Conservation (phyloP, 2,113 vertebrate genomes). For the Nettapus auritus region DNA sequence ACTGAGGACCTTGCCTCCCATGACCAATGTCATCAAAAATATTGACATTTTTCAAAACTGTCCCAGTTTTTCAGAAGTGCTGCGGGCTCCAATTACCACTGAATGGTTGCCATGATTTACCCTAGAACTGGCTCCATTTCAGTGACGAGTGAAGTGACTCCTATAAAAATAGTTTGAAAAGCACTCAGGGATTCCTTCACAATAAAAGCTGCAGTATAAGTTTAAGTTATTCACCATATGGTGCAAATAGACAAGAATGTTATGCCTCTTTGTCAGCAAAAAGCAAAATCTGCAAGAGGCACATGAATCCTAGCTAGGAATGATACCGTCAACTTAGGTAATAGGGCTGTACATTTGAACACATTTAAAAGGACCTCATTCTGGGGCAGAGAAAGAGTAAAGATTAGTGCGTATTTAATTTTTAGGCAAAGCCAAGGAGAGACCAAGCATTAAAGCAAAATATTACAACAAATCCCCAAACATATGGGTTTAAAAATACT, state of each 20-base stretch:
- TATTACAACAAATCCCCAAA: not conserved
- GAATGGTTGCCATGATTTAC: not conserved
- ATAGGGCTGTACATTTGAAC: not conserved
- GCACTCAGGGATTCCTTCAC: not conserved
- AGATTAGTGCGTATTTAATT: not conserved
- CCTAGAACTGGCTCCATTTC: not conserved
- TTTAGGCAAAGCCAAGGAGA: not conserved
- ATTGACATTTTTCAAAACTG: not conserved
- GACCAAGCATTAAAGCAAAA: not conserved
- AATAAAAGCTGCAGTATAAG: constrained; percentile 21
- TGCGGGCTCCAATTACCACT: not conserved
- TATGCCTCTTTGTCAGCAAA: not conserved
- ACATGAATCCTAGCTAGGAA: not conserved
- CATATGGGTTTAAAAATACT: not conserved
- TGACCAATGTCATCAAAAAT: not conserved
- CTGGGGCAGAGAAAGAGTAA: not conserved
- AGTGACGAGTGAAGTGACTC: not conserved
- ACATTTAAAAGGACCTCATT: not conserved
- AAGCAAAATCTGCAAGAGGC: not conserved
- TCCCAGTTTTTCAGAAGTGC: not conserved
- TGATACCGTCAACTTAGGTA: not conserved
- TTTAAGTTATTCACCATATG: not conserved
- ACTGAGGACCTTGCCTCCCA: not conserved
- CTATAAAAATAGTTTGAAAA: constrained; percentile 28
- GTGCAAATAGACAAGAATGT: not conserved